phyloP scores from a whole-genome alignment of 2,888 invertebrate genomes.

The Lymantria monacha region DNA sequence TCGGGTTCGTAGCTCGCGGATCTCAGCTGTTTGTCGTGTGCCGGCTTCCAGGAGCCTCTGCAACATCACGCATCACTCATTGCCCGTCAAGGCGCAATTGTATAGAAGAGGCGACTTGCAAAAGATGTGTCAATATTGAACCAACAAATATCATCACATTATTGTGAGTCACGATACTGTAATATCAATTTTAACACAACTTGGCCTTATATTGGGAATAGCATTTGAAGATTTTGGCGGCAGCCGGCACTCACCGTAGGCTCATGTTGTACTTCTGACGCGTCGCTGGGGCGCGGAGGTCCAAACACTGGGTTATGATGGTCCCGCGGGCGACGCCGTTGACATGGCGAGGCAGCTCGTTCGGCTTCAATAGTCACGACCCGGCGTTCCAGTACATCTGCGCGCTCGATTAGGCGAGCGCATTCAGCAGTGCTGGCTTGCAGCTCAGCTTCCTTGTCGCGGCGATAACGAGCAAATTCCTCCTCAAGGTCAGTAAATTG shows the following conservation, averaged over 20 bases:
- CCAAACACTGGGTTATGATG: constrained; percentile 1
- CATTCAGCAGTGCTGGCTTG: constrained; percentile 71
- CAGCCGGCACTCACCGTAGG: neutral
- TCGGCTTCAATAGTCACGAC: constrained; percentile 80
- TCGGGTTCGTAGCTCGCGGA: constrained; percentile 71
- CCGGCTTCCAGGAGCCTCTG: neutral
- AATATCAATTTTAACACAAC: neutral
- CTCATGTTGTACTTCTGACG: neutral
- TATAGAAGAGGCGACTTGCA: neutral
- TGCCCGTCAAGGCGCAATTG: neutral
- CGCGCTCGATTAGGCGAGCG: constrained; percentile 25
- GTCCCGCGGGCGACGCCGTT: constrained; percentile 17
- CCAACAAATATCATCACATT: neutral
- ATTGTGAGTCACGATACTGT: neutral
- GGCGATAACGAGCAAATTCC: constrained; percentile 31
- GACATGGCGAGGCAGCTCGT: constrained; percentile 44
- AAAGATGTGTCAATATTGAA: neutral
- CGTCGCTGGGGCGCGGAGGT: constrained; percentile 1
- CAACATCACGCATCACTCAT: neutral
- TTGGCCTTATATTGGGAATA: constrained; percentile 14
- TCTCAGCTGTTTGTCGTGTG: constrained; percentile 36
- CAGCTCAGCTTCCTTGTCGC: constrained; percentile 27
- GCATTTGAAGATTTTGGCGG: constrained; percentile 3
- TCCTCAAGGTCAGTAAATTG: constrained; percentile 66
- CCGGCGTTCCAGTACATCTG: constrained; percentile 21